Base-by-base conservation (phyloP, 2,113 vertebrate genomes). In the Pseudopipra pipra region DNA sequence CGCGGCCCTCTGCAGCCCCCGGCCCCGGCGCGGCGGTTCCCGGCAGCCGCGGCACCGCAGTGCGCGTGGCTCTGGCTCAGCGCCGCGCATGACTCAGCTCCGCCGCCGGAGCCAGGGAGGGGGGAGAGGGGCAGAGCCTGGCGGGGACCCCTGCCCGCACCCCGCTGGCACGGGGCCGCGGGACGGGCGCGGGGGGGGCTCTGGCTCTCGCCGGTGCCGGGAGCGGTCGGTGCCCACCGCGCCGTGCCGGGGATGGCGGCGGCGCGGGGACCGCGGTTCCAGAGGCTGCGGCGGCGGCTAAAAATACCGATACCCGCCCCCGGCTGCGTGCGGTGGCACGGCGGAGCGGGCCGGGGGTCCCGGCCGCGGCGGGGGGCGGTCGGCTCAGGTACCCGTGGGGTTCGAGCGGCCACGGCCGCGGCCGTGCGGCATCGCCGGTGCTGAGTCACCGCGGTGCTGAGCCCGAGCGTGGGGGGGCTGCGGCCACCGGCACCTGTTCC, bases 21-120 rank as follows among this genome's bases (percentile, higher is more conserved):
- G 31, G 33, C 15, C 68, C 55, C 55, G 21, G 55, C 54, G 19
- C 54, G 54, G 54, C 54, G 16, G 41, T 33, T 39, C 79, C 37
- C 82, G 59, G 82, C 70, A 47, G 70, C 82, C 59, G 70, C 82
- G 43, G 83, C 88, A 61, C 92, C 90, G 92, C 95, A 96, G 95
- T 92, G 95, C 87, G 89, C 21, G 89, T 77, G 92, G 92, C 87
- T 67, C 83, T 77, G 92, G 95, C 90, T 63, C 90, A 23, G 78
- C 9, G 78, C 92, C 79, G 83, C 70, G 87, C 90, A 52, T 96
- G 95, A 94, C 95, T 94, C 95, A 96, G 95, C 95, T 87, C 68
- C 2, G 33, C 80, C 55, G 46, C 41, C 30, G 14, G 91, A 35
- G 37, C 35, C 56, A 4, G 39, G 46, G 43, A 27, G 62, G 46